These are phyloP conservation scores for Sterrhoptilus dennistouni DNA, from an alignment of 2,113 vertebrate species.

Conservation along the genomic window DNA sequence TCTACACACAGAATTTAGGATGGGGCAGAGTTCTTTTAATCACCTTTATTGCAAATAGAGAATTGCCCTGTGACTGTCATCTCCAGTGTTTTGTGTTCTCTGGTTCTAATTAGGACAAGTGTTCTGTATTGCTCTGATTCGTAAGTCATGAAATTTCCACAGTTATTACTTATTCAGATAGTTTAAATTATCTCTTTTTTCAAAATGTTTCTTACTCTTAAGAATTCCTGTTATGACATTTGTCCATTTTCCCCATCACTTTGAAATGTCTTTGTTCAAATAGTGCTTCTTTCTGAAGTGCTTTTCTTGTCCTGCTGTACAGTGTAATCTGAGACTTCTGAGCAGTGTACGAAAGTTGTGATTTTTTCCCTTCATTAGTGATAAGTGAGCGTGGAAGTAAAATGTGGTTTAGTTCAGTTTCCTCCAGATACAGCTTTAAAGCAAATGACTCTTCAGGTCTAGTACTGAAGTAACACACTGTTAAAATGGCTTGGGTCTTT, in stretches of 20 bases:
- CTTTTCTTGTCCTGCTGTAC: neutral
- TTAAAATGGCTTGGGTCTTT: neutral
- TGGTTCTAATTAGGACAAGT: neutral
- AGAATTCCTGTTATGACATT: neutral
- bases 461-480: neutral
- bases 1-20: neutral
- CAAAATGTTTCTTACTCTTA: neutral
- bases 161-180: neutral
- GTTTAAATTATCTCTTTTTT: neutral
- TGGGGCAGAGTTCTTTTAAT: neutral
- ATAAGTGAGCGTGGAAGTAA: neutral
- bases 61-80: neutral
- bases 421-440: neutral
- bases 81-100: neutral
- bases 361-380: neutral
- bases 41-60: neutral
- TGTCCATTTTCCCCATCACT: accelerated
- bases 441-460: neutral
- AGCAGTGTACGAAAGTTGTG: neutral
- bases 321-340: neutral
- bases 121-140: neutral
- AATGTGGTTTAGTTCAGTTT: neutral
- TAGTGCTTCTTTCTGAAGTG: neutral
- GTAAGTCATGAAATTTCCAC: neutral
- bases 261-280: neutral